A percentile compares a stretch with the other conserved stretches of the same genome.
These are phyloP conservation scores for Albula goreensis DNA, from an alignment of 2,113 vertebrate species.

Conservation along the genomic window DNA sequence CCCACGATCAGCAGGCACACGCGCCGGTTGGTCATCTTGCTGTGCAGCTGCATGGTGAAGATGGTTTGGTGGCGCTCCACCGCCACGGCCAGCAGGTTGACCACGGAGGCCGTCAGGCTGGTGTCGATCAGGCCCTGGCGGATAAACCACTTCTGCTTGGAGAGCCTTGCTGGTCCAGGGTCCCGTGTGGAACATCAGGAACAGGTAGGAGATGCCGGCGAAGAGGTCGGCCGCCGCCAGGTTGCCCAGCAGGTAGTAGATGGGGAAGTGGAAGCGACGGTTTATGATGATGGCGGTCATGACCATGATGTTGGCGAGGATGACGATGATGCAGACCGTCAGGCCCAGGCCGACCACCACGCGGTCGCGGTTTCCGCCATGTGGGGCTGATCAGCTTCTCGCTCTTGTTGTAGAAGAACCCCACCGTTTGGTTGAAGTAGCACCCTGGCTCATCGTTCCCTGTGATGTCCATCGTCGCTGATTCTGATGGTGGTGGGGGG, in stretches of 20 bases:
- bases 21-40: constrained; percentile 86
- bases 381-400: constrained; percentile 57
- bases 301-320: constrained; percentile 89
- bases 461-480: constrained; percentile 45
- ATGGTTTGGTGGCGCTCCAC: constrained; percentile 93
- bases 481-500: fast-evolving
- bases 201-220: constrained; percentile 87
- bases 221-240: constrained; percentile 91
- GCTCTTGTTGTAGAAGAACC: constrained; percentile 58
- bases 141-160: constrained; percentile 82
- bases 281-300: constrained; percentile 88
- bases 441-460: background rate
- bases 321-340: constrained; percentile 85
- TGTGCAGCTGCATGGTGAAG: constrained; percentile 93
- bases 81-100: constrained; percentile 89
- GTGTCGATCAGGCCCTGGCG: constrained; percentile 92
- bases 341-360: constrained; percentile 87
- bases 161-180: constrained; percentile 81
- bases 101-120: constrained; percentile 89
- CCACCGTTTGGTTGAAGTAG: constrained; percentile 40
- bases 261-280: constrained; percentile 89
- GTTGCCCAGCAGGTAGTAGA: constrained; percentile 94
- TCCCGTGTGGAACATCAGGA: constrained; percentile 96
- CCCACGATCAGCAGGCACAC: constrained; percentile 83
- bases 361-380: constrained; percentile 52